phyloP scores from a whole-genome alignment of 2,888 invertebrate species.

The Serripes groenlandicus region DNA sequence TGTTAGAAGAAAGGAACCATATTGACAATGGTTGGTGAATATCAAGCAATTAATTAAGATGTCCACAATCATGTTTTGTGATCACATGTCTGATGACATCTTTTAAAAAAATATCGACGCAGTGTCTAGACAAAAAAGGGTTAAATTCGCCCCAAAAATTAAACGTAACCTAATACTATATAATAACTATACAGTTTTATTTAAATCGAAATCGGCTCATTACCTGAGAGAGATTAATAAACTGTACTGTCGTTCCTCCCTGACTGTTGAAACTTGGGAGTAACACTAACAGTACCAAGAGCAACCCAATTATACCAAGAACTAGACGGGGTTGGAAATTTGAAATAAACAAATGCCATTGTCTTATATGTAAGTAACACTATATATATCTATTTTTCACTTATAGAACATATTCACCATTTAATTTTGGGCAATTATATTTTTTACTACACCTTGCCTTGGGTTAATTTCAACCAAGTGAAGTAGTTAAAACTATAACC shows the following conservation, averaged over 20 bases:
- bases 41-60: too few species aligned
- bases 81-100: too few species aligned
- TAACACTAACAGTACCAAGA: neutral
- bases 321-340: neutral
- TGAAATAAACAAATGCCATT: neutral
- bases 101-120: too few species aligned
- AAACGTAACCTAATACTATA: too few species aligned
- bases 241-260: constrained; percentile 12
- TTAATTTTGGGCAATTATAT: neutral
- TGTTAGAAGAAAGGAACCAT: too few species aligned
- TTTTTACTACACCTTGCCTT: neutral
- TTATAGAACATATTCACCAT: neutral
- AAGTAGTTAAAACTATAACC: too few species aligned
- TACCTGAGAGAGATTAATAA: constrained; percentile 4
- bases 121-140: too few species aligned
- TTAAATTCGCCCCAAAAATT: neutral
- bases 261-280: constrained; percentile 1
- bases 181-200: neutral
- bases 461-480: neutral
- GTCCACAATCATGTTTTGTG: too few species aligned
- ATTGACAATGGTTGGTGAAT: too few species aligned
- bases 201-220: constrained; percentile 22
- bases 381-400: neutral
- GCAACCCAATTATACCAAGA: neutral
- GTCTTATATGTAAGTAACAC: neutral